Base-by-base conservation (phyloP, 2,888 invertebrate genomes). In the Allygus modestus region DNA sequence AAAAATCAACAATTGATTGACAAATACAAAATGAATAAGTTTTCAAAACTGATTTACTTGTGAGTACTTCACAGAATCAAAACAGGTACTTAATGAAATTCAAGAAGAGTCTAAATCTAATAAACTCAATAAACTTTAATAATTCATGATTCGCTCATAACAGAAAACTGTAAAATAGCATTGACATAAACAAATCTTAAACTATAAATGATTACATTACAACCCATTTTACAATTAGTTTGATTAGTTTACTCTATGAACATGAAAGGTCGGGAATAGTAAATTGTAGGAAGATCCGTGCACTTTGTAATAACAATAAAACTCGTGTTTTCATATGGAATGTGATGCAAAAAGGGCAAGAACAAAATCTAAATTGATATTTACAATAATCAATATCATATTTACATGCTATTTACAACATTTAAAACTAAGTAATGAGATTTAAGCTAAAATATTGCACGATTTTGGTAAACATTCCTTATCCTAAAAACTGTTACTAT, bases 401-500 rank as follows among this genome's bases (percentile, higher is more conserved):
- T 77, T 7, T 77, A 77, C 77, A 77, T 26, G 37, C 20, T 77
- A 77, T 77, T 20, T 51, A 77, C 77, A 77, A 77, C 37, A 41
- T 20, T 37, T 77, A 77, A 9, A 23, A 46, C 51, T 77, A 77
- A 46, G 73, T 73, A 43, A 73, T 73, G 23, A 41, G 23, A 33
- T 23, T 73, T 73, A 73, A 73, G 73, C 73, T 73, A 71, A 73
- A 41, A 82, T 82, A 82, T 82, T 82, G 82, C 82, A 82, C 82
- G 46, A 71, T 71, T 71, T 23, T 82, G 82, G 73, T 82, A 82
- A 82, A 71, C 77, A 28, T 26, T 46, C 43, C 51, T 77, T 46
- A 46, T 43, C 26, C 77, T 77, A 77, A 28, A 77, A 46, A 77
- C 43, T 23, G n/a, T 51, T 28, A 51, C 46, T 77, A 77, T 51